These are phyloP conservation scores for Peromyscus aztecus DNA, from an alignment of 2,797 vertebrate species.

Conservation along the genomic window DNA sequence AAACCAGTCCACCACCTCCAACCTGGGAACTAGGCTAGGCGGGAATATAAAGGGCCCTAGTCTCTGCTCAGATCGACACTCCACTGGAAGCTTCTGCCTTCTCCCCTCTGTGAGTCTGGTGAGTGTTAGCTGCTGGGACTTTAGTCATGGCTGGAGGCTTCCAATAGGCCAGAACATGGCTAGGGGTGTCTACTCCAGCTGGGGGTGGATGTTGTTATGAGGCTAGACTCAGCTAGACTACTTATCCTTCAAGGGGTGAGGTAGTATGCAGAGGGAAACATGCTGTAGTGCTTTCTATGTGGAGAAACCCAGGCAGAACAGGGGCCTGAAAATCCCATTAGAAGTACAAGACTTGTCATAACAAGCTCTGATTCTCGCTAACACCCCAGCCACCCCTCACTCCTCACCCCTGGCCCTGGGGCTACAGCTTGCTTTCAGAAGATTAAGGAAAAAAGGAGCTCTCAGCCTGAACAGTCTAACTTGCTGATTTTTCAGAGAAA, in stretches of 20 bases:
- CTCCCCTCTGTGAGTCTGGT: constrained; percentile 56
- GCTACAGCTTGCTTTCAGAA: neutral
- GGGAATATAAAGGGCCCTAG: constrained; percentile 71
- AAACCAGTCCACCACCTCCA: constrained; percentile 76
- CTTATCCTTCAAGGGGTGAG: neutral
- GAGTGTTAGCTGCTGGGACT: constrained; percentile 1
- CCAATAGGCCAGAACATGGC: rapidly evolving
- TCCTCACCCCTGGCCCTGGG: neutral
- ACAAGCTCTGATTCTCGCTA: neutral
- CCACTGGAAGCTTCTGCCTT: neutral
- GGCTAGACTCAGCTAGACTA: neutral
- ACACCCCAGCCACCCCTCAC: neutral
- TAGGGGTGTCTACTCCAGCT: neutral
- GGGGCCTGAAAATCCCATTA: neutral
- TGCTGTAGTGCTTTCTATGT: neutral
- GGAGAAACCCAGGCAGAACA: constrained; percentile 1
- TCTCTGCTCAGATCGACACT: neutral
- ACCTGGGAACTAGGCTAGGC: neutral
- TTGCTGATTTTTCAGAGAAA: neutral
- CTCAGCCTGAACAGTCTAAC: neutral
- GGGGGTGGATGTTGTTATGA: neutral
- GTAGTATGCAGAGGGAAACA: neutral
- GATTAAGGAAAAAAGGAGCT: neutral
- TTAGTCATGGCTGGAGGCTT: neutral
- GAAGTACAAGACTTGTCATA: neutral